Evolutionary conservation across 2,797 vertebrate species (phyloP), one percentile per base, ranked within the genome.

Genomic region (Ambastaia sidthimunki): DNA sequence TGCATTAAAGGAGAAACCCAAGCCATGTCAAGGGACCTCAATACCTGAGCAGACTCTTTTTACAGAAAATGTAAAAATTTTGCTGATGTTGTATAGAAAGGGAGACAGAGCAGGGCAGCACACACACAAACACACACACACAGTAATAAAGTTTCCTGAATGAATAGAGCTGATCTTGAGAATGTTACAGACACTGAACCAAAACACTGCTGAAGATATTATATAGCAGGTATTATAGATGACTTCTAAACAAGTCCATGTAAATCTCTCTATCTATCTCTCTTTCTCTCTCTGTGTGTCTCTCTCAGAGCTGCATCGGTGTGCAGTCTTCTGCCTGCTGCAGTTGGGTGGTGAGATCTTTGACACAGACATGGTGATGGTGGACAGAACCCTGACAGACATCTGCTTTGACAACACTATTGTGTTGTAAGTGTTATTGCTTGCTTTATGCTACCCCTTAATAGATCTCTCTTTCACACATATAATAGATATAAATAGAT

Each of bases 311-410:
- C 93, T 96, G 37, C 97, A 97, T 82, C 95, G 96, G 28, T 98
- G 96, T 73, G 97, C 97, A 0, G 96, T 98, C 71, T 98, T 99
- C 92, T 95, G 97, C 84, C 93, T 98, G 82, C 93, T 98, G 80
- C 97, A 96, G 92, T 87, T 98, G 0, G 96, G 96, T 3, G 94
- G 94, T 0, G 95, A 98, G 88, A 97, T 98, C 86, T 94, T 95
- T 13, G 97, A 98, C 91, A 97, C 97, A 0, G 96, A 98, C 89
- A 97, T 97, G 95, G 93, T 97, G 87, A 93, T 97, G 83, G 97
- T 97, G 84, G 96, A 99, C 90, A 89, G 96, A 82, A 98, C 97
- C 0, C 93, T 98, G 80, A 97, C 97, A 0, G 97, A 99, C 87
- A 96, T 99, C 87, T 97, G 96, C 92, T 99, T 98, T 21, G 96